Base-by-base conservation (phyloP, 2,888 invertebrate species). In the Cabera pusaria region DNA sequence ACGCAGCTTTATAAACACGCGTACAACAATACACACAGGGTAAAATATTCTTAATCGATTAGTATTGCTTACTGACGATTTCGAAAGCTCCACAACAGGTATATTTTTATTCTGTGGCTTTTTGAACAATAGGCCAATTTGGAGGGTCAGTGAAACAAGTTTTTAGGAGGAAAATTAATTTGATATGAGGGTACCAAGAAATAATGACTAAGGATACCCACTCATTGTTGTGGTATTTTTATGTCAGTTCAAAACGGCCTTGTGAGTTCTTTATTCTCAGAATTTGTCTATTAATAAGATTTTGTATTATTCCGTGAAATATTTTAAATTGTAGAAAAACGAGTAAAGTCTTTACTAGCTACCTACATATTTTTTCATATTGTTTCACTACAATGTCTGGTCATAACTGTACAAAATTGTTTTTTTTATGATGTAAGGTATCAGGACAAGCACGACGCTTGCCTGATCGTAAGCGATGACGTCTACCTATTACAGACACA, bases 41-140 rank as follows among this genome's bases (percentile, higher is more conserved):
- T 50, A 59, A 54, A 52, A 50, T 61, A 55, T 56, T 43, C 49
- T 32, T 54, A 65, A 72, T 72, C 72, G 62, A 73, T 72, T 75
- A 48, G 63, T 50, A 52, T 62, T 62, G 71, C 67, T 70, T 64
- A 72, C 72, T 59, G 70, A 58, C 49, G 55, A 59, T 63, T 64
- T 50, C 43, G 36, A 43, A 38, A n/a, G n/a, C n/a, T n/a, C n/a
- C n/a, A n/a, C n/a, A n/a, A n/a, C n/a, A n/a, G n/a, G n/a, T n/a
- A n/a, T n/a, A n/a, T 14, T 14, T 14, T 14, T 14, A 14, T 4
- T 4, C 4, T 14, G 14, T 14, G 2, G 4, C 2, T 40, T n/a
- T 45, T 7, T 22, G 40, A 38, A 57, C 57, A 66, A 61, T 61
- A 57, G 54, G 36, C 51, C 56, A 55, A 45, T 58, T 52, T 3